Percentiles rank a stretch among this genome's conserved stretches.
Evolutionary conservation across 2,888 invertebrate species (phyloP).

Genomic region (Busseola fusca): DNA sequence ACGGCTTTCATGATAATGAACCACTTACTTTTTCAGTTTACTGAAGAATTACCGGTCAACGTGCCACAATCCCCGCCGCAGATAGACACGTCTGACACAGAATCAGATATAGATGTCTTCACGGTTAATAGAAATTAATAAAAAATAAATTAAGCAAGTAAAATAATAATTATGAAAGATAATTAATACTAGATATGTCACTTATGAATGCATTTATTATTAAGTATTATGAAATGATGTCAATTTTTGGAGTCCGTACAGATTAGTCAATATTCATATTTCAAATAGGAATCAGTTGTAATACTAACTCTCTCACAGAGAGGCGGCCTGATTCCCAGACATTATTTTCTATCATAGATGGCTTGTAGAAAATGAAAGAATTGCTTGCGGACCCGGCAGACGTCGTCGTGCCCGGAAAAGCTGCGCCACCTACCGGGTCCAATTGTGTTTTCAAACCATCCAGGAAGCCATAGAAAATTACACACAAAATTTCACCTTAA

Average conservation of each 20-base stretch:
- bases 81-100: slow-evolving; percentile 77
- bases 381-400: too few relatives aligned
- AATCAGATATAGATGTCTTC: slow-evolving; percentile 78
- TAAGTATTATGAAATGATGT: neutral
- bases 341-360: neutral
- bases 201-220: too few relatives aligned
- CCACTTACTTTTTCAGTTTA: slow-evolving; percentile 66
- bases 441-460: too few relatives aligned
- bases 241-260: neutral
- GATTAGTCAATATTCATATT: neutral
- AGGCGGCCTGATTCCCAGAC: neutral
- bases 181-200: neutral
- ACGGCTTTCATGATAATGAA: neutral
- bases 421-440: too few relatives aligned
- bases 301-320: neutral
- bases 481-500: too few relatives aligned
- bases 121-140: too few relatives aligned
- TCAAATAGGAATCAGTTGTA: neutral
- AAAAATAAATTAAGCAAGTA: too few relatives aligned
- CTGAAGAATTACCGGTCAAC: slow-evolving; percentile 67
- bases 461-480: too few relatives aligned
- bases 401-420: too few relatives aligned
- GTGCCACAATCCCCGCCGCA: slow-evolving; percentile 62
- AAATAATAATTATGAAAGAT: slow-evolving; percentile 55
- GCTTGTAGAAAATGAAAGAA: neutral